Conservation (phyloP, 2,113 vertebrate genomes). For the mouse (Mus musculus) region DNA sequence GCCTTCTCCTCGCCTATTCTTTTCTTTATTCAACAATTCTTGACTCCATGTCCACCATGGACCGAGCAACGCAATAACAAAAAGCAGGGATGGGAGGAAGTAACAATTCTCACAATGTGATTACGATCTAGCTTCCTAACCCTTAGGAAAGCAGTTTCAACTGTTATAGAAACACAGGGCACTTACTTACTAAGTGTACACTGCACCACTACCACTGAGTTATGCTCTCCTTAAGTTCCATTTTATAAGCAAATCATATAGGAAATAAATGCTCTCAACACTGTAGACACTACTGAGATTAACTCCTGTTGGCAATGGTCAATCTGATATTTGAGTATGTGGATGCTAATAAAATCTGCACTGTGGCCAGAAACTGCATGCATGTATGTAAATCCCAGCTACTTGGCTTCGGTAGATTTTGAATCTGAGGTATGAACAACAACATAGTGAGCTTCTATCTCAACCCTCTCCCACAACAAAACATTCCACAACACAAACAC, state of each 20-base stretch:
- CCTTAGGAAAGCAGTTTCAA: background rate
- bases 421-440: background rate
- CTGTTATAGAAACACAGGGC: background rate
- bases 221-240: background rate
- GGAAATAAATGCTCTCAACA: background rate
- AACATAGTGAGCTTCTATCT: background rate
- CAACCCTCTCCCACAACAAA: background rate
- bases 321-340: background rate
- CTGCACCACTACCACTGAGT: background rate
- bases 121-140: background rate
- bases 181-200: background rate
- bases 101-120: background rate
- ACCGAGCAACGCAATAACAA: background rate
- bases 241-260: slow-evolving; percentile 30
- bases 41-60: background rate
- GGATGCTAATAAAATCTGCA: background rate
- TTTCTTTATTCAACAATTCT: background rate
- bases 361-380: no score
- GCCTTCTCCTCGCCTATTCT: background rate
- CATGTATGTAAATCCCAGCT: background rate
- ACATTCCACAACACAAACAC: background rate
- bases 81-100: background rate
- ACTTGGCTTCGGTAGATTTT: background rate
- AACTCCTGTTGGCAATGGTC: background rate
- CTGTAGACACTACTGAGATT: background rate